A percentile compares a stretch with the other conserved stretches of the same genome.
phyloP scores from a whole-genome alignment of 1,140 invertebrate species.

The Drosophila novamexicana region DNA sequence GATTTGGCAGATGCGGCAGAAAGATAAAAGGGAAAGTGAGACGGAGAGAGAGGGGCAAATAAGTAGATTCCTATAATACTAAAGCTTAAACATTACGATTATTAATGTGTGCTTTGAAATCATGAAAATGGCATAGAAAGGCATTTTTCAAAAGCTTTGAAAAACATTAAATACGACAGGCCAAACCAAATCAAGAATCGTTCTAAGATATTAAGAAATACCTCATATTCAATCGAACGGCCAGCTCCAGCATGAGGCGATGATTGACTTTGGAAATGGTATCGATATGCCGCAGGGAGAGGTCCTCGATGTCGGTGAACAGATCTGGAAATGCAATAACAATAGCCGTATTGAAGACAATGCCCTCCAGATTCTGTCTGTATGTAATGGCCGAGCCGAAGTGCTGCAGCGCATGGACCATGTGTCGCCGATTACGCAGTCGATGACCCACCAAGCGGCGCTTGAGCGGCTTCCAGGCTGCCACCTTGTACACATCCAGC shows the following conservation, averaged over 20 bases:
- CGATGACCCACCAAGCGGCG: conserved; percentile 35
- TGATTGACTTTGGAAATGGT: conserved; percentile 86
- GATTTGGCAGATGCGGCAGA: too few relatives aligned
- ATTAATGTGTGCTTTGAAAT: too few relatives aligned
- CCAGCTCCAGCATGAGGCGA: conserved; percentile 84
- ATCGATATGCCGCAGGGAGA: conserved; percentile 85
- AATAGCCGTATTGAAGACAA: conserved; percentile 70
- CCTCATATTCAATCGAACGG: conserved; percentile 85
- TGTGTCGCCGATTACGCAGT: conserved; percentile 38
- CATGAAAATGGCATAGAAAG: too few relatives aligned
- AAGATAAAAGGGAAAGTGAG: not conserved
- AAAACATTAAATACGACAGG: too few relatives aligned
- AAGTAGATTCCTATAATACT: too few relatives aligned
- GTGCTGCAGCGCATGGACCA: conserved; percentile 50
- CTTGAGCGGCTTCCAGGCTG: conserved; percentile 57
- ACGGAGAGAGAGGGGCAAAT: not conserved
- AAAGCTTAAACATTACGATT: too few relatives aligned
- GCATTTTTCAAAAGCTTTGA: too few relatives aligned
- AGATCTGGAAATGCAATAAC: conserved; percentile 84
- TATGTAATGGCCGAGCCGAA: conserved; percentile 75
- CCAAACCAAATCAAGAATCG: too few relatives aligned
- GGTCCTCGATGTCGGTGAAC: conserved; percentile 81
- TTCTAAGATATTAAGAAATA: conserved; percentile 28
- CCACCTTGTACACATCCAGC: conserved; percentile 73
- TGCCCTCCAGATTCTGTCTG: conserved; percentile 74